Percentiles rank a stretch among this genome's conserved stretches.
phyloP scores from a whole-genome alignment of 2,888 invertebrate genomes.

The Andrena hattorfiana region DNA sequence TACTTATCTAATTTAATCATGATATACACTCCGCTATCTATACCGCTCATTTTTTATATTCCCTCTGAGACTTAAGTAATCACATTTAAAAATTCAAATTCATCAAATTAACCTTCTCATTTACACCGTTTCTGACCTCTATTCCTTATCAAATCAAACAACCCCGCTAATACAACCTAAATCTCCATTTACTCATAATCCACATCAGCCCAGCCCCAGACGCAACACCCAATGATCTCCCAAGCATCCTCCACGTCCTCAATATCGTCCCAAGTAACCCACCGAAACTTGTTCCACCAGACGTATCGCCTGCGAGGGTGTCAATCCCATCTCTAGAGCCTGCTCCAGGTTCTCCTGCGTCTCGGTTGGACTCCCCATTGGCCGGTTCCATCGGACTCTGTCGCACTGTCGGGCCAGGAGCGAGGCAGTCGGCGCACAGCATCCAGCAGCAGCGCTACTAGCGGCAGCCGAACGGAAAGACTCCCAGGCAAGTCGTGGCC shows the following conservation, averaged over 20 bases:
- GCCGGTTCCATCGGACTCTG: constrained; percentile 60
- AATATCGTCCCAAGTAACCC: background rate
- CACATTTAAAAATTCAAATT: background rate
- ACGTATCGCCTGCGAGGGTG: background rate
- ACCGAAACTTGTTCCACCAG: constrained; percentile 22
- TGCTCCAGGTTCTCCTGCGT: constrained; percentile 62
- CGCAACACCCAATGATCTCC: no score
- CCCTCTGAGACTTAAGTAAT: background rate
- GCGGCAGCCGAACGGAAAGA: constrained; percentile 83
- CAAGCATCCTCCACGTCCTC: background rate
- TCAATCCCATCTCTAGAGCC: constrained; percentile 54
- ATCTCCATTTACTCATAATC: no score
- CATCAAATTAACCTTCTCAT: background rate
- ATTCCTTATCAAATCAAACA: no score
- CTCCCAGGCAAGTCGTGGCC: constrained; percentile 71
- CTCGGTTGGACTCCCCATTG: constrained; percentile 59
- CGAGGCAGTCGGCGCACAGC: constrained; percentile 79
- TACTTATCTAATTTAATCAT: constrained; percentile 20
- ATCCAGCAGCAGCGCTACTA: constrained; percentile 85
- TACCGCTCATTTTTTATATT: background rate
- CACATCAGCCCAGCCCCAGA: no score
- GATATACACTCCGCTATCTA: background rate
- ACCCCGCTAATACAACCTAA: no score
- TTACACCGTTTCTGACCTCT: no score
- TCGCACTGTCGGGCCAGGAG: constrained; percentile 59